phyloP scores from a whole-genome alignment of 2,113 vertebrate species.

The Heliornis fulica region DNA sequence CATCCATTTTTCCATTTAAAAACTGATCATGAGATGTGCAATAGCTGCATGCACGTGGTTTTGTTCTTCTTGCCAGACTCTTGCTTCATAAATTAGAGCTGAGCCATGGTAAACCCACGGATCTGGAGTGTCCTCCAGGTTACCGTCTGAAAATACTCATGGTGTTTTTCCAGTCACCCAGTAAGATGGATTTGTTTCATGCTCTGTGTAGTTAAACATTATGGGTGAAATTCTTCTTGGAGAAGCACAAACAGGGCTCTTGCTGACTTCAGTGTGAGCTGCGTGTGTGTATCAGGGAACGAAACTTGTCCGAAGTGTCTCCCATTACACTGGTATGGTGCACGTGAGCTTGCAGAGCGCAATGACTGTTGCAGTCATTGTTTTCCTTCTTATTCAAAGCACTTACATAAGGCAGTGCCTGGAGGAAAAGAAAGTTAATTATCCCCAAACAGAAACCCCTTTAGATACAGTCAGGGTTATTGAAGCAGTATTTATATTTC shows the following conservation, averaged over 20 bases:
- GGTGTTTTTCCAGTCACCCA: constrained; percentile 15
- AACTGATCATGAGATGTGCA: constrained; percentile 17
- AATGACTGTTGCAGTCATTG: background rate
- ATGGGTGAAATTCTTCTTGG: background rate
- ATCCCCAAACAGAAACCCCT: constrained; percentile 20
- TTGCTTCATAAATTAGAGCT: constrained; percentile 31
- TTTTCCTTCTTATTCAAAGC: constrained; percentile 35
- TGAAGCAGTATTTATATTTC: constrained; percentile 28
- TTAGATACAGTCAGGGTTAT: background rate
- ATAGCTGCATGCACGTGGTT: background rate
- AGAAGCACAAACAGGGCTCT: background rate
- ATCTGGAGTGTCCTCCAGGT: constrained; percentile 22
- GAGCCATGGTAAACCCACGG: background rate
- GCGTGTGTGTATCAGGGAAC: fast-evolving
- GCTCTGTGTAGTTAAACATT: background rate
- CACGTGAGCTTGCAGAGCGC: background rate
- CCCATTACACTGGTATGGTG: background rate
- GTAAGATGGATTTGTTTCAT: background rate
- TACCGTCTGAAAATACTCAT: background rate
- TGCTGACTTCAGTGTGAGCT: background rate
- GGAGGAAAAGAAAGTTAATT: constrained; percentile 19
- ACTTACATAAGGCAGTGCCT: constrained; percentile 26
- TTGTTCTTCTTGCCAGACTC: constrained; percentile 17
- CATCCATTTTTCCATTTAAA: constrained; percentile 40
- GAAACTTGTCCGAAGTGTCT: background rate